Evolutionary conservation across 2,888 invertebrate genomes (phyloP).

Genomic region (Drosophila colorata): DNA sequence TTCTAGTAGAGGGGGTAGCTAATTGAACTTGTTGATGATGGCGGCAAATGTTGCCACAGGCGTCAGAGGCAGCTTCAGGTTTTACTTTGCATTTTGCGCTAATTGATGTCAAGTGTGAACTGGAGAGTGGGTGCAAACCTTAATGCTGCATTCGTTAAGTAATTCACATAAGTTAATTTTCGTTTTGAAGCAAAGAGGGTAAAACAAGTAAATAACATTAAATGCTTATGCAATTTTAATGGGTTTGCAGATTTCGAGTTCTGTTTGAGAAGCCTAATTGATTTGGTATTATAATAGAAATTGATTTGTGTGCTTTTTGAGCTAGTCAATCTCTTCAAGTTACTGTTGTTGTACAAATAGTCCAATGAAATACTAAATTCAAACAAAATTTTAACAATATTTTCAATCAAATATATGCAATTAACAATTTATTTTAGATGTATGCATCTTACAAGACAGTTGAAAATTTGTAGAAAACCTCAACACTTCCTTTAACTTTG

Average conservation of each 20-base stretch:
- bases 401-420: too few relatives aligned
- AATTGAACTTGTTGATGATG: constrained; percentile 64
- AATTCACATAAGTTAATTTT: background rate
- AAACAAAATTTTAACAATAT: too few relatives aligned
- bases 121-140: constrained; percentile 8
- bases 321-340: too few relatives aligned
- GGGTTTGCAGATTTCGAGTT: background rate
- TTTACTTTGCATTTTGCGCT: constrained; percentile 30
- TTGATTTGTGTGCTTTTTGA: background rate
- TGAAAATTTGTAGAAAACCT: too few relatives aligned
- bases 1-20: constrained; percentile 33
- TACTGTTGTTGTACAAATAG: too few relatives aligned
- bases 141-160: constrained; percentile 1
- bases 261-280: background rate
- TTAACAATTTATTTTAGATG: too few relatives aligned
- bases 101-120: constrained; percentile 38
- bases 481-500: too few relatives aligned
- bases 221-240: constrained; percentile 6
- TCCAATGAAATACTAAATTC: too few relatives aligned
- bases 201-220: background rate
- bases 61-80: constrained; percentile 18
- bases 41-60: constrained; percentile 31
- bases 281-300: background rate
- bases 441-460: too few relatives aligned
- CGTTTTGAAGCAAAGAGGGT: background rate